A percentile compares a stretch with the other conserved stretches of the same genome.
phyloP scores from a whole-genome alignment of 2,113 vertebrate species.

The Speoplatyrhinus poulsoni region DNA sequence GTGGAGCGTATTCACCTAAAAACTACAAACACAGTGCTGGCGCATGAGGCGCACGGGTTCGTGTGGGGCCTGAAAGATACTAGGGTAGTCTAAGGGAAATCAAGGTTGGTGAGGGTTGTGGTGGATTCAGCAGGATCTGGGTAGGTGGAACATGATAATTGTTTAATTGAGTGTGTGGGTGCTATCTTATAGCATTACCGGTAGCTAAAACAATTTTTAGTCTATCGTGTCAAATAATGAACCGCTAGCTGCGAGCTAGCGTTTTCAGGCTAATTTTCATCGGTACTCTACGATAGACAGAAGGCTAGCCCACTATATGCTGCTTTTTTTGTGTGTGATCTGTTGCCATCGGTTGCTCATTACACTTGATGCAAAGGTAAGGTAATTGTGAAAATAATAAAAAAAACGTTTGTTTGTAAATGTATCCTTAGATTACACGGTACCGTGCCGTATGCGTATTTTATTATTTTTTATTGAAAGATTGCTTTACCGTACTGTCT shows the following conservation, averaged over 20 bases:
- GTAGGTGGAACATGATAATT: slow-evolving; percentile 40
- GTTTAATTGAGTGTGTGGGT: neutral
- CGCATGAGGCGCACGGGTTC: neutral
- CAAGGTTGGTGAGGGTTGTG: slow-evolving; percentile 72
- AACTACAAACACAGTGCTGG: slow-evolving; percentile 39
- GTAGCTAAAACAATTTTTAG: neutral
- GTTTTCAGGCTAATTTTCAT: slow-evolving; percentile 52
- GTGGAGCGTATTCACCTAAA: neutral
- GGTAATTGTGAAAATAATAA: too few species aligned
- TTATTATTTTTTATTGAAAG: neutral
- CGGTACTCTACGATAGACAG: neutral
- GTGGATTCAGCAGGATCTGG: slow-evolving; percentile 49
- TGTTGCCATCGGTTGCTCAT: neutral
- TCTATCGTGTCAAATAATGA: slow-evolving; percentile 36
- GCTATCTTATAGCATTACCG: neutral
- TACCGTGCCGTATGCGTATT: neutral
- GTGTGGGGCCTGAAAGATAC: slow-evolving; percentile 36
- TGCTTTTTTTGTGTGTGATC: neutral
- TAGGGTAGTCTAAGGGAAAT: slow-evolving; percentile 68
- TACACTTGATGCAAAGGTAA: too few species aligned
- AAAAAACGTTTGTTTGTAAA: too few species aligned
- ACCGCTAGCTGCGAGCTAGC: slow-evolving; percentile 54
- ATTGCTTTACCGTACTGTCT: neutral
- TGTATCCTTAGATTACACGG: neutral
- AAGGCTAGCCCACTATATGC: neutral